A percentile compares a stretch with the other conserved stretches of the same genome.
Evolutionary conservation across 1,140 invertebrate species (phyloP).

Genomic region (Drosophila virilis): DNA sequence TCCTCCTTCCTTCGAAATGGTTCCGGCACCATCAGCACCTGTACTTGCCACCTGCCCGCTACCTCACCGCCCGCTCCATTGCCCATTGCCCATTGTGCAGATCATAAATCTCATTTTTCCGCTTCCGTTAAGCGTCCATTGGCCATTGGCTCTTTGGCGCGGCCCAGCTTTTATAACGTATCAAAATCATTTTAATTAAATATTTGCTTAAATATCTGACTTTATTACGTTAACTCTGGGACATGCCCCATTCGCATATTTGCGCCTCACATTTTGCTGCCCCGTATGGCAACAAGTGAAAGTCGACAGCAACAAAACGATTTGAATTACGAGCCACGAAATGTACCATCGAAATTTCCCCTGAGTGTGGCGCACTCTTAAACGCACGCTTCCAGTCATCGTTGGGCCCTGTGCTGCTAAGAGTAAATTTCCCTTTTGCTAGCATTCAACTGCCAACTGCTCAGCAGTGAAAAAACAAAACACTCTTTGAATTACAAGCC

Average conservation of each 20-base stretch:
- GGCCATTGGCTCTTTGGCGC: slow-evolving; percentile 25
- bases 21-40: slow-evolving; percentile 38
- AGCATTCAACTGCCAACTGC: neutral
- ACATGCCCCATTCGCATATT: neutral
- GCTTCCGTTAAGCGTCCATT: slow-evolving; percentile 67
- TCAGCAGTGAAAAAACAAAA: slow-evolving; percentile 21
- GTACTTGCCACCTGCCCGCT: slow-evolving; percentile 24
- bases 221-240: neutral
- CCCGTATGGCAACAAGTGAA: slow-evolving; percentile 16
- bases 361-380: neutral
- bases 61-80: neutral
- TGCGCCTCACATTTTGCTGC: neutral
- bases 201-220: slow-evolving; percentile 23
- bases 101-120: slow-evolving; percentile 82
- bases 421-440: neutral
- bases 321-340: slow-evolving; percentile 8
- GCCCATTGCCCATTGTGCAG: slow-evolving; percentile 59
- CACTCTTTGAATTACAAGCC: slow-evolving; percentile 31
- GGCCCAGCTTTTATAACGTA: slow-evolving; percentile 1
- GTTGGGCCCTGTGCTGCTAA: neutral
- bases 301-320: too few species aligned
- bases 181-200: slow-evolving; percentile 45
- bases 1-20: neutral
- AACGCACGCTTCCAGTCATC: slow-evolving; percentile 4
- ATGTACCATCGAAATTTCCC: neutral